Evolutionary conservation across 2,888 invertebrate genomes (phyloP).

Genomic region (Brachyptera risi): DNA sequence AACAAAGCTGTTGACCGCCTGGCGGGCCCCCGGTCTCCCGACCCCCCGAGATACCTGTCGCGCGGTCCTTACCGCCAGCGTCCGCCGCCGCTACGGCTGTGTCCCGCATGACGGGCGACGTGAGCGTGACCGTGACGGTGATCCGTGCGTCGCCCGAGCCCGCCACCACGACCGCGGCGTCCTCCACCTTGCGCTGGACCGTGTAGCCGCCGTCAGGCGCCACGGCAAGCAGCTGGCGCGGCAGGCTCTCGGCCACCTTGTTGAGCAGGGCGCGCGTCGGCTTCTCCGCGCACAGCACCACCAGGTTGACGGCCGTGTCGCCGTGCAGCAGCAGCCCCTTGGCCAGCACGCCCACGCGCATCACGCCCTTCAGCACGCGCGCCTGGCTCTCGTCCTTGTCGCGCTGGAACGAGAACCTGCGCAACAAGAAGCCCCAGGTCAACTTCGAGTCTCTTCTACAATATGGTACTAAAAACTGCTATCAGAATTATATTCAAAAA

Average conservation of each 20-base stretch:
- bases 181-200: slow-evolving; percentile 77
- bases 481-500: too few species aligned
- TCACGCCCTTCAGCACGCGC: slow-evolving; percentile 88
- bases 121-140: slow-evolving; percentile 81
- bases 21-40: slow-evolving; percentile 27
- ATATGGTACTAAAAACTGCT: too few species aligned
- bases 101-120: slow-evolving; percentile 91
- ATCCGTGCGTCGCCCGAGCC: slow-evolving; percentile 62
- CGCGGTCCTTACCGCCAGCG: slow-evolving; percentile 37
- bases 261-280: slow-evolving; percentile 83
- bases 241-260: slow-evolving; percentile 80
- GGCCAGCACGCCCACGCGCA: slow-evolving; percentile 90
- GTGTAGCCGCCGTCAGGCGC: slow-evolving; percentile 74
- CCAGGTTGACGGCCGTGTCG: slow-evolving; percentile 85
- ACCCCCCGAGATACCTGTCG: slow-evolving; percentile 27
- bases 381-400: slow-evolving; percentile 57
- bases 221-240: slow-evolving; percentile 65
- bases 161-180: slow-evolving; percentile 80
- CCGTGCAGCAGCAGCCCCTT: slow-evolving; percentile 87
- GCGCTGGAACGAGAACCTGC: slow-evolving; percentile 63
- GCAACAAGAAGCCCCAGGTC: too few species aligned
- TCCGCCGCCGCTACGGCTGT: slow-evolving; percentile 42
- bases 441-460: too few species aligned
- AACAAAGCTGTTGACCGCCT: neutral
- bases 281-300: slow-evolving; percentile 91